Conservation (phyloP, 2,888 invertebrate genomes). For the Cybosia mesomella region DNA sequence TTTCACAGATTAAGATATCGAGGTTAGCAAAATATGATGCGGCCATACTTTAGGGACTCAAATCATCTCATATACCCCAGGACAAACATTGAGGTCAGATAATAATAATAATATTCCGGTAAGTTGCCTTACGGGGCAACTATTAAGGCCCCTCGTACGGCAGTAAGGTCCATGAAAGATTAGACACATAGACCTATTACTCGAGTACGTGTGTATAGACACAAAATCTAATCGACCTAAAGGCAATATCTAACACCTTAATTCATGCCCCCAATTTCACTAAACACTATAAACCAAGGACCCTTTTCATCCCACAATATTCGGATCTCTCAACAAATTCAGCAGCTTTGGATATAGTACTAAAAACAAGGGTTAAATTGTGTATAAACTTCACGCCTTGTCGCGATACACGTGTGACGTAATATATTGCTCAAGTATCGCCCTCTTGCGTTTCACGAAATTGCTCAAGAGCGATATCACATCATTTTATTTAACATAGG, state of each 20-base stretch:
- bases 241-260: conserved; percentile 18
- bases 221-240: conserved; percentile 14
- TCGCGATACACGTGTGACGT: conserved; percentile 30
- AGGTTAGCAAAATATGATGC: conserved; percentile 1
- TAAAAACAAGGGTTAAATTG: conserved; percentile 43
- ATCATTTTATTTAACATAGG: conserved; percentile 46
- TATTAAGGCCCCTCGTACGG: conserved; percentile 8
- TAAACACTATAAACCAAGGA: conserved; percentile 26
- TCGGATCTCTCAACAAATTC: conserved; percentile 41
- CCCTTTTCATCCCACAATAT: conserved; percentile 35
- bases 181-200: conserved; percentile 10
- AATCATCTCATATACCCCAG: neutral
- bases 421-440: conserved; percentile 36
- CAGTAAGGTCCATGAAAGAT: conserved; percentile 9
- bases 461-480: conserved; percentile 29
- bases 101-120: conserved; percentile 8
- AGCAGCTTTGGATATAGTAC: conserved; percentile 31
- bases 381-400: conserved; percentile 33
- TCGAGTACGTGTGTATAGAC: conserved; percentile 4
- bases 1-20: neutral
- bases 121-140: neutral
- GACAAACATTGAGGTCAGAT: conserved; percentile 1
- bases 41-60: neutral
- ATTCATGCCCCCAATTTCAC: conserved; percentile 20
- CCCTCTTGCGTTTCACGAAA: conserved; percentile 35